Evolutionary conservation across 2,888 invertebrate species (phyloP).

Genomic region (Tipula confusa): DNA sequence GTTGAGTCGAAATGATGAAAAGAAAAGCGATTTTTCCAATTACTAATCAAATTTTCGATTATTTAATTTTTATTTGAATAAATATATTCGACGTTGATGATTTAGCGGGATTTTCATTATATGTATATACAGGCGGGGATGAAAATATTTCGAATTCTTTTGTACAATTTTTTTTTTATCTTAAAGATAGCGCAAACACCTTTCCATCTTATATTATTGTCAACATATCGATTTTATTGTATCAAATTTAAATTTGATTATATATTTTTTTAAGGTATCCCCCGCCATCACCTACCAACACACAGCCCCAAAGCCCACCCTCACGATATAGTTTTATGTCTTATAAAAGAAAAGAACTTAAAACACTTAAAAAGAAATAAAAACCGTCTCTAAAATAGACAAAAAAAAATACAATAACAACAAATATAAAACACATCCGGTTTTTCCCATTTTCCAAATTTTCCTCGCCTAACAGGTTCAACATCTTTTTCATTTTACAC

Average conservation of each 20-base stretch:
- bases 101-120: neutral
- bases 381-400: neutral
- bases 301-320: neutral
- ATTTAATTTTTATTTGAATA: constrained; percentile 20
- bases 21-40: constrained; percentile 3
- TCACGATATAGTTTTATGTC: neutral
- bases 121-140: neutral
- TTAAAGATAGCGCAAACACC: neutral
- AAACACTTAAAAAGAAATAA: neutral
- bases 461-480: neutral
- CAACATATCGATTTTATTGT: neutral
- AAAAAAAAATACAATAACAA: neutral
- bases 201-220: neutral
- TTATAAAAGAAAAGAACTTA: neutral
- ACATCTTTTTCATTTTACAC: neutral
- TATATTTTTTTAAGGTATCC: neutral
- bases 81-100: neutral
- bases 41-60: constrained; percentile 20
- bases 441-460: neutral
- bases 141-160: neutral
- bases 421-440: constrained; percentile 9
- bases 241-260: neutral
- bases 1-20: neutral
- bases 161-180: neutral
- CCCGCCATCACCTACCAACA: no score